These are phyloP conservation scores for Doris montereyensis DNA, from an alignment of 2,888 invertebrate species.

Conservation along the genomic window DNA sequence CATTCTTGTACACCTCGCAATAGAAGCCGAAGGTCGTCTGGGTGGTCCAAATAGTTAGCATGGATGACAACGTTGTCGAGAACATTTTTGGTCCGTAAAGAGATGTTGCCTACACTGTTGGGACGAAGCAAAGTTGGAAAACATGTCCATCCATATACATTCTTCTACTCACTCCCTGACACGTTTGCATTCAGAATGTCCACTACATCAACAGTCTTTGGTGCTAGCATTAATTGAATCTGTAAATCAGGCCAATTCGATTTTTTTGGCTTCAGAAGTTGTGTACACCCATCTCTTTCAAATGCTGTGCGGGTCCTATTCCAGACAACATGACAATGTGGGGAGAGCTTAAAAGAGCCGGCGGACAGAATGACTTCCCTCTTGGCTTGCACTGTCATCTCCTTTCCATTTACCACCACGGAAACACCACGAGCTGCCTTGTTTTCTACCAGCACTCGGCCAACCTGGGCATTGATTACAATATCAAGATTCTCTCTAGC, in stretches of 20 bases:
- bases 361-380: conserved; percentile 68
- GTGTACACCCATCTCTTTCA: conserved; percentile 44
- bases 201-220: not conserved
- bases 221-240: not conserved
- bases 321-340: conserved; percentile 16
- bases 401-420: conserved; percentile 49
- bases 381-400: conserved; percentile 46
- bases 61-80: conserved; percentile 1
- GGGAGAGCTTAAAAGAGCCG: conserved; percentile 49
- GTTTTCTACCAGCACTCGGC: conserved; percentile 54
- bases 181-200: not conserved
- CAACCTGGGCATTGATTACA: conserved; percentile 50
- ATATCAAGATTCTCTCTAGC: conserved; percentile 57
- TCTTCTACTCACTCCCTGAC: not conserved
- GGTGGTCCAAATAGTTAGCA: too few species aligned
- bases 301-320: not conserved
- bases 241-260: conserved; percentile 38
- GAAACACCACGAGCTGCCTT: conserved; percentile 57
- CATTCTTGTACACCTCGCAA: not conserved
- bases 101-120: not conserved
- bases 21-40: not conserved
- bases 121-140: not conserved
- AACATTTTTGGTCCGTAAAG: not conserved
- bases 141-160: not conserved
- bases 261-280: not conserved